Percentiles rank a stretch among this genome's conserved stretches.
phyloP scores from a whole-genome alignment of 1,140 invertebrate species.

The Tetraneura akinire region DNA sequence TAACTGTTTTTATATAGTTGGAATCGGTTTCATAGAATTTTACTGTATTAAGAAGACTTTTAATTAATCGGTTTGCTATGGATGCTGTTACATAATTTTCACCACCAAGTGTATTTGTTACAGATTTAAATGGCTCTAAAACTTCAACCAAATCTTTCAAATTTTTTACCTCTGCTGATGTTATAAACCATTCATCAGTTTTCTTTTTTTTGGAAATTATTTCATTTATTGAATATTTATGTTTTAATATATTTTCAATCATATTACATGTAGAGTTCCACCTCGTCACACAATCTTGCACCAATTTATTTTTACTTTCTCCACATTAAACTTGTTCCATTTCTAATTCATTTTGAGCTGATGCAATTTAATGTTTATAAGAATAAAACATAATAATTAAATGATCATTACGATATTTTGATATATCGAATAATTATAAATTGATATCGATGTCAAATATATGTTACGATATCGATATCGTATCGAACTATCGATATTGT shows the following conservation, averaged over 20 bases:
- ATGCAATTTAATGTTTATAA: too few relatives aligned
- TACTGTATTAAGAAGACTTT: slow-evolving; percentile 18
- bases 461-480: too few relatives aligned
- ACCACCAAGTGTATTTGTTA: slow-evolving; percentile 4
- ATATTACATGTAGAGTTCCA: slow-evolving; percentile 59
- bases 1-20: neutral
- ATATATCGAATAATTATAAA: too few relatives aligned
- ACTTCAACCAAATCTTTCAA: slow-evolving; percentile 13
- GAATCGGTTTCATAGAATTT: neutral
- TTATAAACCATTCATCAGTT: slow-evolving; percentile 13
- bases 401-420: too few relatives aligned
- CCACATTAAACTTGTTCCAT: slow-evolving; percentile 37
- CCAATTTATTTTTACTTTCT: slow-evolving; percentile 54
- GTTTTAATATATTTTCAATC: slow-evolving; percentile 57
- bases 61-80: slow-evolving; percentile 5
- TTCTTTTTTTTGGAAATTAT: slow-evolving; percentile 10
- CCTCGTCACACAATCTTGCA: slow-evolving; percentile 57
- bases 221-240: slow-evolving; percentile 6
- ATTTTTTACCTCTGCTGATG: slow-evolving; percentile 13
- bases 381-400: too few relatives aligned
- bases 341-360: slow-evolving; percentile 19
- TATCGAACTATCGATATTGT: too few relatives aligned
- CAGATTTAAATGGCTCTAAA: slow-evolving; percentile 10
- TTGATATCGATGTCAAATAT: too few relatives aligned
- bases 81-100: slow-evolving; percentile 2